Percentiles rank a stretch among this genome's conserved stretches.
Conservation (phyloP, 2,888 invertebrate genomes). For the Polydrusus tereticollis region DNA sequence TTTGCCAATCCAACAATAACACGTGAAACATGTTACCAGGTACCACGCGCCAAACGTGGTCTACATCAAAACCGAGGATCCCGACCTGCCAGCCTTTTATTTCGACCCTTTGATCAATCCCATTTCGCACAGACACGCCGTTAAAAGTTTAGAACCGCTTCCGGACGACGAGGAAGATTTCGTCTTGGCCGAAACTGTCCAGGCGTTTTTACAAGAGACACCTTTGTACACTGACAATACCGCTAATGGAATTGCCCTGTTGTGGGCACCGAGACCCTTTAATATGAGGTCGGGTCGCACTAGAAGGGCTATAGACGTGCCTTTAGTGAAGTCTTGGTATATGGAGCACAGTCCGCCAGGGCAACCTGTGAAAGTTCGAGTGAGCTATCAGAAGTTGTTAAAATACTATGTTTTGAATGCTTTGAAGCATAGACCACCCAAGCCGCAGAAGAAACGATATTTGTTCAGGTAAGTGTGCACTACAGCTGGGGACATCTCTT, state of each 20-base stretch:
- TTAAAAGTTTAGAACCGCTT: constrained; percentile 84
- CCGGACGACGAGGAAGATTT: constrained; percentile 97
- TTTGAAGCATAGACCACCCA: constrained; percentile 96
- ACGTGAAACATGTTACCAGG: constrained; percentile 71
- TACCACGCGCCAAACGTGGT: constrained; percentile 99
- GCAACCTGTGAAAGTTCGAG: constrained; percentile 98
- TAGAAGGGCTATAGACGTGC: constrained; percentile 96
- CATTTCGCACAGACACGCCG: constrained; percentile 93
- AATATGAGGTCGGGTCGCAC: constrained; percentile 94
- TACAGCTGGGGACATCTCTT: too few relatives aligned
- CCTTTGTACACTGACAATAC: constrained; percentile 99
- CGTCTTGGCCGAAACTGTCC: constrained; percentile 88
- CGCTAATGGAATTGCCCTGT: constrained; percentile 95
- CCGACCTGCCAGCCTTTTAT: constrained; percentile 99
- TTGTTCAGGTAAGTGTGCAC: constrained; percentile 95
- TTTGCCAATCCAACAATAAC: too few relatives aligned
- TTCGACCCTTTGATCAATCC: constrained; percentile 99
- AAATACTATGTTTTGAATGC: constrained; percentile 99
- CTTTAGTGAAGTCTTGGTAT: constrained; percentile 98
- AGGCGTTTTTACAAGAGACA: constrained; percentile 93
- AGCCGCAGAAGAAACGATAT: constrained; percentile 98
- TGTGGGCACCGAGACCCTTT: constrained; percentile 99
- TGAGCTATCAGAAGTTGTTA: constrained; percentile 98
- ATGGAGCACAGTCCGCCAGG: constrained; percentile 94
- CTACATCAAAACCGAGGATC: constrained; percentile 99